Conservation (phyloP, 2,888 invertebrate genomes). For the Octodonta nipae region DNA sequence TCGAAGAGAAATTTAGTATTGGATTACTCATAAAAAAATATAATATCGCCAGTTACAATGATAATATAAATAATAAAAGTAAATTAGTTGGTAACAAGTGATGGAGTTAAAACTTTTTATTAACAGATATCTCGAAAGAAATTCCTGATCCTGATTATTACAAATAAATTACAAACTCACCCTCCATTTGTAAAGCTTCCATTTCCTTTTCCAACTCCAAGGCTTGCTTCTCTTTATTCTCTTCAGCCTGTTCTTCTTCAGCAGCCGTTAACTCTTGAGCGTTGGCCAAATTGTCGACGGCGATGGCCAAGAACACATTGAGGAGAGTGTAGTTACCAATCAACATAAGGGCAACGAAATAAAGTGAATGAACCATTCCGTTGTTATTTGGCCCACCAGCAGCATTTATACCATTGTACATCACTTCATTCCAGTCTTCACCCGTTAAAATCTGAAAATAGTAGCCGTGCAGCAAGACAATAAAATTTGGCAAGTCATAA, state of each 20-base stretch:
- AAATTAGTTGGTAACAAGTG: too few relatives aligned
- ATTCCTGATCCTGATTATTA: too few relatives aligned
- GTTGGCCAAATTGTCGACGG: conserved; percentile 99
- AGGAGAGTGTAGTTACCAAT: conserved; percentile 99
- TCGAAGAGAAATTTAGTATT: too few relatives aligned
- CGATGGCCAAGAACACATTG: conserved; percentile 99
- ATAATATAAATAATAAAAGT: too few relatives aligned
- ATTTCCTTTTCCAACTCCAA: conserved; percentile 89
- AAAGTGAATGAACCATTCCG: conserved; percentile 93
- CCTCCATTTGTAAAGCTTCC: conserved; percentile 75
- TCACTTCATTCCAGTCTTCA: conserved; percentile 99
- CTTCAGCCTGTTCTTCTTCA: conserved; percentile 94
- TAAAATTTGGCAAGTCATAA: too few relatives aligned
- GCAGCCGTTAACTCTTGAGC: conserved; percentile 98
- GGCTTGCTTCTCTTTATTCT: conserved; percentile 83
- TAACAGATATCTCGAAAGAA: too few relatives aligned
- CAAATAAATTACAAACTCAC: too few relatives aligned
- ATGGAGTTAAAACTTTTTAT: too few relatives aligned
- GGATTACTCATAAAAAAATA: too few relatives aligned
- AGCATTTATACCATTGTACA: conserved; percentile 97
- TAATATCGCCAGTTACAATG: too few relatives aligned
- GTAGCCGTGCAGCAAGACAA: too few relatives aligned
- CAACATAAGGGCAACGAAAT: conserved; percentile 96
- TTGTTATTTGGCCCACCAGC: conserved; percentile 81
- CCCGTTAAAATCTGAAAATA: conserved; percentile 91